Conservation (phyloP, 2,888 invertebrate genomes). For the Diplazon laetatorius region DNA sequence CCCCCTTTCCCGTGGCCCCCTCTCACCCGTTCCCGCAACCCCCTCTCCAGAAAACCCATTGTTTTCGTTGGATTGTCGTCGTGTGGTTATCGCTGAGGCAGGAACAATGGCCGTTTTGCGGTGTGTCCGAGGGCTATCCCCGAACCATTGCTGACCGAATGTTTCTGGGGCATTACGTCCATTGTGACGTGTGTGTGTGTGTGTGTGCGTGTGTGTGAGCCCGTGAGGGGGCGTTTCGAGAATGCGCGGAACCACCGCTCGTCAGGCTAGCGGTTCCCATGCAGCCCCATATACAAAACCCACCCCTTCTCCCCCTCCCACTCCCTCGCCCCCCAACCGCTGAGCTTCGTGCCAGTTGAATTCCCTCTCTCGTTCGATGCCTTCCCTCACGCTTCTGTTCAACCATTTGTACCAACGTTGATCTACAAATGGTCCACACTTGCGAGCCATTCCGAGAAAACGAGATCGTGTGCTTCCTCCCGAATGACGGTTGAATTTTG, state of each 20-base stretch:
- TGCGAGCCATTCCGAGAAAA: conserved; percentile 42
- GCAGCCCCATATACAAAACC: too few relatives aligned
- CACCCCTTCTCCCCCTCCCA: too few relatives aligned
- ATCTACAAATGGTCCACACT: conserved; percentile 59
- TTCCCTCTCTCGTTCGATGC: conserved; percentile 33
- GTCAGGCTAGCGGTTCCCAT: conserved; percentile 33
- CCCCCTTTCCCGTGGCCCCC: not conserved
- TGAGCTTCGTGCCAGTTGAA: conserved; percentile 42
- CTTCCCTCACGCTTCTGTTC: conserved; percentile 15
- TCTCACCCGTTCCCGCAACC: not conserved
- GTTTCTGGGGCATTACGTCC: conserved; percentile 68
- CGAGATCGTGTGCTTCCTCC: conserved; percentile 9
- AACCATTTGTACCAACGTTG: conserved; percentile 49
- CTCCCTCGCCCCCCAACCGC: too few relatives aligned
- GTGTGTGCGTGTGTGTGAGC: too few relatives aligned
- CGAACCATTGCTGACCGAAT: conserved; percentile 64
- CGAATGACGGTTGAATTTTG: conserved; percentile 3
- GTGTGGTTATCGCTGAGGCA: conserved; percentile 64
- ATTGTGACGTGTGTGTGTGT: conserved; percentile 60
- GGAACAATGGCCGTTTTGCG: conserved; percentile 69
- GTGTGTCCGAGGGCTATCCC: conserved; percentile 62
- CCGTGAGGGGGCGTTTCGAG: conserved; percentile 37
- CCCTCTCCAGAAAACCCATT: conserved; percentile 55
- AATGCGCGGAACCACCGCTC: conserved; percentile 29
- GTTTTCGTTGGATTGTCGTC: conserved; percentile 70